Conservation (phyloP, 2,797 vertebrate species). For the Phrynocephalus vlangalii region DNA sequence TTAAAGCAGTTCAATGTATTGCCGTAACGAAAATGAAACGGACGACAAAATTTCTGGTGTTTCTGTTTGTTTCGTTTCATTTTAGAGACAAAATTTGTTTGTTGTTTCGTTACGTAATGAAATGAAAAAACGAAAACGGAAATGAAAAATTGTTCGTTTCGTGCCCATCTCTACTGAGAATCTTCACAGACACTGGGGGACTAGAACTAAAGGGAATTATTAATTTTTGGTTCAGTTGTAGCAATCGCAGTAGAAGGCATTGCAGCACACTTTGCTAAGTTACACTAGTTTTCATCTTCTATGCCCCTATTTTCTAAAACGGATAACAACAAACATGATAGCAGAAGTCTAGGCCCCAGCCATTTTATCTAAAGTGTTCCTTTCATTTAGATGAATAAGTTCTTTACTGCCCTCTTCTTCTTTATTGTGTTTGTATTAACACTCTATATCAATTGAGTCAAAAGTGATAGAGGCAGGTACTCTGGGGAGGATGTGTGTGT, state of each 20-base stretch:
- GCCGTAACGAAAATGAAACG: no score
- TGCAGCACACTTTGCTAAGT: neutral
- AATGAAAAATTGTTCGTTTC: no score
- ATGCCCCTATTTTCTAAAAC: neutral
- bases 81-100: no score
- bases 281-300: neutral
- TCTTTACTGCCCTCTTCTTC: neutral
- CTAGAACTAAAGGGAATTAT: neutral
- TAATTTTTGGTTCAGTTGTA: neutral
- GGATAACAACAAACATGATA: neutral
- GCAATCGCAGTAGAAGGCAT: neutral
- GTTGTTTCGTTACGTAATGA: no score
- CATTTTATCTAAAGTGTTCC: neutral
- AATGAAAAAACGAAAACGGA: no score
- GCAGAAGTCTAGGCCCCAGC: neutral
- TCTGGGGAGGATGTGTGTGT: neutral
- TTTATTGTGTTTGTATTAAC: neutral
- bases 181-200: no score
- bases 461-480: neutral
- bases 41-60: no score
- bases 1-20: no score
- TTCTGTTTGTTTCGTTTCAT: no score
- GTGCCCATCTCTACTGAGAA: no score
- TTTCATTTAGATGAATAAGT: neutral
- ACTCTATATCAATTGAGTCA: neutral